phyloP scores from a whole-genome alignment of 2,888 invertebrate species.

The Conchocele bisecta region DNA sequence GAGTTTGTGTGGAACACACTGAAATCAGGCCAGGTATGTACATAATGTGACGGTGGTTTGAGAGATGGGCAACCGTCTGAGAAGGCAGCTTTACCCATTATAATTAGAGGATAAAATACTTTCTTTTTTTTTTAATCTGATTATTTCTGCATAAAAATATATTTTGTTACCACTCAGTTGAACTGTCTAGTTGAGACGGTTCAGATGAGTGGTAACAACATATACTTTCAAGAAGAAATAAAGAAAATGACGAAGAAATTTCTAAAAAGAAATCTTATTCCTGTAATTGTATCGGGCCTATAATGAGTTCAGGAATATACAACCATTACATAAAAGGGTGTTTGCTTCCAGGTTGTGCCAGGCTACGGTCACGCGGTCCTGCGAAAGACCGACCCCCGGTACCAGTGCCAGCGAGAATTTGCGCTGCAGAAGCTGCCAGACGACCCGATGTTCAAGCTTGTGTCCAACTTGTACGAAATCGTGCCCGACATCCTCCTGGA shows the following conservation, averaged over 20 bases:
- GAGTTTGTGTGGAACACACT: constrained; percentile 99
- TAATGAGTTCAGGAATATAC: too few species aligned
- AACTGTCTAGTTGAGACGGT: too few species aligned
- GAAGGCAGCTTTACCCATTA: background rate
- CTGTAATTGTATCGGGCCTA: too few species aligned
- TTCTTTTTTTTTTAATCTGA: background rate
- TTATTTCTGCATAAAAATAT: too few species aligned
- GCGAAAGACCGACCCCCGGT: constrained; percentile 96
- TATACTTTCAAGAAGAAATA: too few species aligned
- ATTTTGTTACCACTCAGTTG: too few species aligned
- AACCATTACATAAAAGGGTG: too few species aligned
- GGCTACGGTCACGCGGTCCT: constrained; percentile 98
- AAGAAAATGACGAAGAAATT: too few species aligned
- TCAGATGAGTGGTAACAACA: too few species aligned
- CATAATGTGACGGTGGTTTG: too few species aligned
- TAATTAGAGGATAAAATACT: background rate
- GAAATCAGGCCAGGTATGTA: constrained; percentile 90
- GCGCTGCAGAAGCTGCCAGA: constrained; percentile 96
- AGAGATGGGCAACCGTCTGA: background rate
- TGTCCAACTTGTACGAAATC: constrained; percentile 94
- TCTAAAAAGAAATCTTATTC: too few species aligned
- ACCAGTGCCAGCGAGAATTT: constrained; percentile 96
- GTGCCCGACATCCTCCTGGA: constrained; percentile 95
- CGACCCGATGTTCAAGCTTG: constrained; percentile 95
- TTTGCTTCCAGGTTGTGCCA: constrained; percentile 90